These are phyloP conservation scores for Scyliorhinus canicula DNA, from an alignment of 2,797 vertebrate species.

Conservation along the genomic window DNA sequence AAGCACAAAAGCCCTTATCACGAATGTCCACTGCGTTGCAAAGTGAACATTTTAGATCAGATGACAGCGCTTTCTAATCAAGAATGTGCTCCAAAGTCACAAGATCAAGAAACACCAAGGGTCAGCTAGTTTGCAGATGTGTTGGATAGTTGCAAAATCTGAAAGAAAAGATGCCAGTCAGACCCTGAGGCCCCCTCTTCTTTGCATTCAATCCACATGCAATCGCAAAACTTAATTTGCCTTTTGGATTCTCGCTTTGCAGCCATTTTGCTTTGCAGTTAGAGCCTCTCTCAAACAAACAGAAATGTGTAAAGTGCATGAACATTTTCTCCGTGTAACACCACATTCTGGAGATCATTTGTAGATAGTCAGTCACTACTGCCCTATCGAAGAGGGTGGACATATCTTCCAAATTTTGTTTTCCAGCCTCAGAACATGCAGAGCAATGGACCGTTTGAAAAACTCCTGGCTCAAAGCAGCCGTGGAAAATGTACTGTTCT, in stretches of 20 bases:
- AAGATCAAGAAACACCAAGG: conserved; percentile 35
- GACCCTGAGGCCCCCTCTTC: conserved; percentile 31
- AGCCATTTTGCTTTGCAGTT: conserved; percentile 41
- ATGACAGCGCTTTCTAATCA: conserved; percentile 45
- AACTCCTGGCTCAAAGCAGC: background rate
- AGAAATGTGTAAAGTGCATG: conserved; percentile 47
- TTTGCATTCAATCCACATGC: conserved; percentile 2
- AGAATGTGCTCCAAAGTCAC: conserved; percentile 43
- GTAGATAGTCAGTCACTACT: conserved; percentile 40
- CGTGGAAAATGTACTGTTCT: background rate
- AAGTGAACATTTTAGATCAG: conserved; percentile 42
- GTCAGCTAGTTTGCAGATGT: conserved; percentile 41
- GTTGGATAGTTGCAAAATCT: background rate
- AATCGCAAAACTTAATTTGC: conserved; percentile 40
- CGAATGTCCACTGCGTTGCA: conserved; percentile 43
- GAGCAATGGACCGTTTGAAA: background rate
- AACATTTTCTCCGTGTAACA: conserved; percentile 41
- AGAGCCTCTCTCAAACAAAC: conserved; percentile 42
- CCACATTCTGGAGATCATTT: conserved; percentile 38
- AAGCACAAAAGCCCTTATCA: conserved; percentile 47
- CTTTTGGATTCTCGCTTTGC: conserved; percentile 43
- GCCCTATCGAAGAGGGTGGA: background rate
- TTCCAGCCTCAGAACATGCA: background rate
- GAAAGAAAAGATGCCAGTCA: conserved; percentile 7
- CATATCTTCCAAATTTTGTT: conserved; percentile 28